Conservation (phyloP, 1,140 invertebrate genomes). For the Drusus annulatus region DNA sequence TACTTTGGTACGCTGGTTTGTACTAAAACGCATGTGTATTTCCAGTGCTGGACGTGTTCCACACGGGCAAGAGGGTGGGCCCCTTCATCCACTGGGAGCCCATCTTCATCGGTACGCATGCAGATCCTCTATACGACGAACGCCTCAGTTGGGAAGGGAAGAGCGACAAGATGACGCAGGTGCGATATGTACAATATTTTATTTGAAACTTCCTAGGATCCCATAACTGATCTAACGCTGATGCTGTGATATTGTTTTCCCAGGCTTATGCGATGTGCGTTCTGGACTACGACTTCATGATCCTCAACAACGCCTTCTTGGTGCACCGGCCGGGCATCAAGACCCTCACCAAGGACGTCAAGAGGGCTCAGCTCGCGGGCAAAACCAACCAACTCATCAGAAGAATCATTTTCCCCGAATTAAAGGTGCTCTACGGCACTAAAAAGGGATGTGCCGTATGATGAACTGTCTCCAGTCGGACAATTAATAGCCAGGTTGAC, state of each 20-base stretch:
- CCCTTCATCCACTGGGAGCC: constrained; percentile 91
- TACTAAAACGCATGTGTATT: not conserved
- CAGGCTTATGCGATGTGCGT: constrained; percentile 91
- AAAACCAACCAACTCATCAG: constrained; percentile 86
- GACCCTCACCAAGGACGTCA: constrained; percentile 82
- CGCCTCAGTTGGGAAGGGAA: constrained; percentile 91
- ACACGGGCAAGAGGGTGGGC: constrained; percentile 86
- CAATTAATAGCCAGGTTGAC: not conserved
- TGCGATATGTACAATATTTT: constrained; percentile 63
- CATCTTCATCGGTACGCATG: constrained; percentile 89
- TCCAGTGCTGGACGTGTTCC: constrained; percentile 80
- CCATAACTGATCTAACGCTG: too few species aligned
- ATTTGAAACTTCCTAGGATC: too few species aligned
- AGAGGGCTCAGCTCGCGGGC: constrained; percentile 80
- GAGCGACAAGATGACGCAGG: constrained; percentile 96
- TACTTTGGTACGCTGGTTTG: too few species aligned
- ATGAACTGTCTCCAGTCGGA: constrained; percentile 58
- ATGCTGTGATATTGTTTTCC: constrained; percentile 68
- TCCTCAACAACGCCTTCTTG: constrained; percentile 90
- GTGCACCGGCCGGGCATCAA: constrained; percentile 92
- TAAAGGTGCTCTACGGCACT: constrained; percentile 86
- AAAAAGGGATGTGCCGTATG: constrained; percentile 87
- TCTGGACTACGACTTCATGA: constrained; percentile 91
- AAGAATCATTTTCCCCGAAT: constrained; percentile 86
- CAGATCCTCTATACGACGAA: constrained; percentile 91